A percentile compares a stretch with the other conserved stretches of the same genome.
These are phyloP conservation scores for Galbula dea DNA, from an alignment of 2,113 vertebrate genomes.

Conservation along the genomic window DNA sequence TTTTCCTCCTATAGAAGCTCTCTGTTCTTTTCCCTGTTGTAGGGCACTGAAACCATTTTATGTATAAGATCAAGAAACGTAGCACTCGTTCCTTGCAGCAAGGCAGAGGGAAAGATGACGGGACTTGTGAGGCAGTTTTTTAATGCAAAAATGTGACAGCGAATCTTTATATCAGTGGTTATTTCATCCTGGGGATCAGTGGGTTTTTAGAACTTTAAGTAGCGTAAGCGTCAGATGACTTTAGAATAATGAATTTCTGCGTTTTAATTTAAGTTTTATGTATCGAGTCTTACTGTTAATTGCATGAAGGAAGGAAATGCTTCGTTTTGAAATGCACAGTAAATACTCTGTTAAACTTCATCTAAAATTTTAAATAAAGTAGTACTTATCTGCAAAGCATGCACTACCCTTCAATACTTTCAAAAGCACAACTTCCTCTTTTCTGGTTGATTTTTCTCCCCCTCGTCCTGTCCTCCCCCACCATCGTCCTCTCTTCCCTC, in stretches of 20 bases:
- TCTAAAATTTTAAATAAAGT: neutral
- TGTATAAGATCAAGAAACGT: neutral
- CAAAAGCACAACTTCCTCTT: conserved; percentile 34
- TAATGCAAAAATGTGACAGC: neutral
- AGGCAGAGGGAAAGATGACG: neutral
- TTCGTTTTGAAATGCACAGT: neutral
- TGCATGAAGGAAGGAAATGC: neutral
- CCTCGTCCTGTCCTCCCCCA: too few species aligned
- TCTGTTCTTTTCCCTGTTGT: neutral
- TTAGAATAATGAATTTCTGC: neutral
- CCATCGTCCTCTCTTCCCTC: too few species aligned
- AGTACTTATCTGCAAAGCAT: neutral
- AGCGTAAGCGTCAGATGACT: neutral
- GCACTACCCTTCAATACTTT: neutral
- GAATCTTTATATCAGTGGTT: neutral
- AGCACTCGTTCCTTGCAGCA: neutral
- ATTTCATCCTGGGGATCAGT: neutral
- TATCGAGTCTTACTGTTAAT: neutral
- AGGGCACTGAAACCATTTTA: conserved; percentile 6
- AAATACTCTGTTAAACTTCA: neutral
- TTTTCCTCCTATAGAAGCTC: neutral
- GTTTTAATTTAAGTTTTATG: neutral
- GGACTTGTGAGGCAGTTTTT: neutral
- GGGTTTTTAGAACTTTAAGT: neutral
- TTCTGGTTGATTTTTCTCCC: neutral